Conservation (phyloP, 1,140 invertebrate genomes). For the Drosophila tropicalis region DNA sequence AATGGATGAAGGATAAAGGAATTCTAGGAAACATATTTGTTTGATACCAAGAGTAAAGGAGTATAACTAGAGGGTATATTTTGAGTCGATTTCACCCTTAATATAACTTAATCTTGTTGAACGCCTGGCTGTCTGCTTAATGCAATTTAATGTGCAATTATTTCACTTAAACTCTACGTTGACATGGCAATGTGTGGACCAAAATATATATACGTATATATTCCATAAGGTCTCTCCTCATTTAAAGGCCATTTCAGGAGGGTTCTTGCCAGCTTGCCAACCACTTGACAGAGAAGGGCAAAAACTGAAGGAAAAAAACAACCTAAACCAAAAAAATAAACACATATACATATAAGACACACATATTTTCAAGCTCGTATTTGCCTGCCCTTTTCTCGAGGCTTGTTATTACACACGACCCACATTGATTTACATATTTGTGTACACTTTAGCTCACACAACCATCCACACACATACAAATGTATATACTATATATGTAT, state of each 20-base stretch:
- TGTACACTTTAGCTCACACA: constrained; percentile 44
- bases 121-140: constrained; percentile 37
- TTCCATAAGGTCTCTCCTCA: constrained; percentile 42
- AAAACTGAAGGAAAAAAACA: constrained; percentile 13
- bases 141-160: constrained; percentile 67
- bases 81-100: not conserved
- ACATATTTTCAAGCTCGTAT: constrained; percentile 31
- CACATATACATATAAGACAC: not conserved
- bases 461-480: constrained; percentile 30
- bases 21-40: too few relatives aligned
- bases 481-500: not conserved
- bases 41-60: too few relatives aligned
- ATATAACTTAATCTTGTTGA: constrained; percentile 17
- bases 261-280: constrained; percentile 48
- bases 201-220: constrained; percentile 31
- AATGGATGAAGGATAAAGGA: too few relatives aligned
- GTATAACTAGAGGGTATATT: not conserved
- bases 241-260: constrained; percentile 35
- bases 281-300: constrained; percentile 51
- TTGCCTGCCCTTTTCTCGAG: constrained; percentile 27
- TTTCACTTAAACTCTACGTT: constrained; percentile 54
- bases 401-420: constrained; percentile 60
- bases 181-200: constrained; percentile 52
- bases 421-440: constrained; percentile 77
- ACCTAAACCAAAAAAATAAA: not conserved